A percentile compares a stretch with the other conserved stretches of the same genome.
These are phyloP conservation scores for Scaptomyza hsui DNA, from an alignment of 1,140 invertebrate species.

Conservation along the genomic window DNA sequence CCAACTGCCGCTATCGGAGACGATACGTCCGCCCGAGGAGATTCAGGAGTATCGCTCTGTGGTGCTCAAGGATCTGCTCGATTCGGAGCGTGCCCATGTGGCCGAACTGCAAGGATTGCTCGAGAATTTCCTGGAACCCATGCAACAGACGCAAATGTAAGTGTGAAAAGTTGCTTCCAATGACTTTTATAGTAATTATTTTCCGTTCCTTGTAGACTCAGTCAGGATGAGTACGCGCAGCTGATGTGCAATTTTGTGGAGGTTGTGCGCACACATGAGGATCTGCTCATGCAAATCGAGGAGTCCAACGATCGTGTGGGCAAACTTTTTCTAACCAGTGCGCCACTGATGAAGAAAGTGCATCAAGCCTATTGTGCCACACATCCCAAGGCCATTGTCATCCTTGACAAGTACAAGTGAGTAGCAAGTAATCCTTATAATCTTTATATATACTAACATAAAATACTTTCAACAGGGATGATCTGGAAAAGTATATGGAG, in stretches of 20 bases:
- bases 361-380: slow-evolving; percentile 95
- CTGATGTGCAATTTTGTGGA: slow-evolving; percentile 95
- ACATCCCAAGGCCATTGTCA: slow-evolving; percentile 96
- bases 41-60: slow-evolving; percentile 91
- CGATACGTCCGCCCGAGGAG: slow-evolving; percentile 87
- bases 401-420: slow-evolving; percentile 95
- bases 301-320: slow-evolving; percentile 95
- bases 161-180: slow-evolving; percentile 77
- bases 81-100: slow-evolving; percentile 95
- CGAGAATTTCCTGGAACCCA: slow-evolving; percentile 92
- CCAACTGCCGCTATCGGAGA: slow-evolving; percentile 84
- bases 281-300: slow-evolving; percentile 91
- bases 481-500: slow-evolving; percentile 95
- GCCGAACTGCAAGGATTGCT: slow-evolving; percentile 93
- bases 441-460: background rate
- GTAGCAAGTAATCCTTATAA: slow-evolving; percentile 32
- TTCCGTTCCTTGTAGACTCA: slow-evolving; percentile 87
- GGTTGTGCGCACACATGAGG: slow-evolving; percentile 92
- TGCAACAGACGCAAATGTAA: slow-evolving; percentile 94
- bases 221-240: slow-evolving; percentile 92
- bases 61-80: slow-evolving; percentile 96
- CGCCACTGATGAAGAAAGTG: slow-evolving; percentile 93
- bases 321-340: slow-evolving; percentile 94
- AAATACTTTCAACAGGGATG: slow-evolving; percentile 87
- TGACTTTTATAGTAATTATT: background rate